Conservation (phyloP, 2,888 invertebrate genomes). For the Aleiodes leptofemur region DNA sequence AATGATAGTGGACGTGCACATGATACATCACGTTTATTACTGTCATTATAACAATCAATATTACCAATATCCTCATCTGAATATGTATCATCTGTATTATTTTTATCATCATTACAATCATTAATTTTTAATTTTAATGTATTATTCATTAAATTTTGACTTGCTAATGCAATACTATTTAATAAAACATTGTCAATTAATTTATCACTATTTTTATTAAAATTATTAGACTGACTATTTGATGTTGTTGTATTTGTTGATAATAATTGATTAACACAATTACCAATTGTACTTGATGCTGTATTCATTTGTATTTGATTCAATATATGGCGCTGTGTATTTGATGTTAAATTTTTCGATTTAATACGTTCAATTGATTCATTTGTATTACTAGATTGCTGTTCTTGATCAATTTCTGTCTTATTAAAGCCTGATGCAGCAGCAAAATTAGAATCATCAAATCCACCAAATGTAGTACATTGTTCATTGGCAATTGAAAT, state of each 20-base stretch:
- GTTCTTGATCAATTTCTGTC: conserved; percentile 42
- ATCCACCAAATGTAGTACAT: conserved; percentile 42
- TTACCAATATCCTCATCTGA: conserved; percentile 33
- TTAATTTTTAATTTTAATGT: conserved; percentile 17
- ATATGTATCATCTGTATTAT: conserved; percentile 35
- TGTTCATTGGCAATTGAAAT: conserved; percentile 14
- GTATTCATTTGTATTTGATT: conserved; percentile 48
- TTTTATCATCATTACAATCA: conserved; percentile 9
- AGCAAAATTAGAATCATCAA: conserved; percentile 43
- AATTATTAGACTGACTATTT: conserved; percentile 36
- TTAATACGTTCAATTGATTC: conserved; percentile 23
- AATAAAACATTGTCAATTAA: conserved; percentile 51
- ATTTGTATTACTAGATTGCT: conserved; percentile 28
- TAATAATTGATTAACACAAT: too few species aligned
- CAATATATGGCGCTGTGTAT: conserved; percentile 36
- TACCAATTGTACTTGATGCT: too few species aligned
- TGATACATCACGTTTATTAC: conserved; percentile 40
- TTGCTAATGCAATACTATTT: conserved; percentile 48
- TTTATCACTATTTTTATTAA: conserved; percentile 47
- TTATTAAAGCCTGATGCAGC: conserved; percentile 8
- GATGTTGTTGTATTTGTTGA: conserved; percentile 14
- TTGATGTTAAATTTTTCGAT: not conserved
- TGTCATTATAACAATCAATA: conserved; percentile 39
- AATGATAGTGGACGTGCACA: conserved; percentile 72
- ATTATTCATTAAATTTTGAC: conserved; percentile 49